Conservation (phyloP, 1,140 invertebrate genomes). For the Drosophila gunungcola region DNA sequence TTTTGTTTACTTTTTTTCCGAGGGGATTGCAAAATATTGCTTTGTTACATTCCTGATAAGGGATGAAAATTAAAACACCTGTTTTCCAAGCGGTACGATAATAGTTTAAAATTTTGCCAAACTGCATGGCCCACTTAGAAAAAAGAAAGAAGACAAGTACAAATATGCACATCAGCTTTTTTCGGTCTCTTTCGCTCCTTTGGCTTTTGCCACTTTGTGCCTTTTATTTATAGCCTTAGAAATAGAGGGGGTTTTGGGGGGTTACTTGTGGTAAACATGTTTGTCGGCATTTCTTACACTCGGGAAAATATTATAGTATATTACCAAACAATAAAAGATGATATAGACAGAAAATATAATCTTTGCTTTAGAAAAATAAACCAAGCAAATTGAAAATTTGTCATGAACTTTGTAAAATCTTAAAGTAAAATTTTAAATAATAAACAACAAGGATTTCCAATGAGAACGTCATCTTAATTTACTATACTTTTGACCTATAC, state of each 20-base stretch:
- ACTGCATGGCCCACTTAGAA: slow-evolving; percentile 7
- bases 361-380: no score
- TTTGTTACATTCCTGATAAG: slow-evolving; percentile 7
- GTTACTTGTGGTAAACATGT: slow-evolving; percentile 30
- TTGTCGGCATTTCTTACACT: slow-evolving; percentile 35
- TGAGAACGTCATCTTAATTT: neutral
- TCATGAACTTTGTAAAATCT: no score
- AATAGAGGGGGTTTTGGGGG: slow-evolving; percentile 4
- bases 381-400: no score
- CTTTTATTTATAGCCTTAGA: slow-evolving; percentile 33
- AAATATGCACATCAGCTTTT: slow-evolving; percentile 8
- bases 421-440: no score
- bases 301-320: neutral
- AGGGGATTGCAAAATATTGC: neutral
- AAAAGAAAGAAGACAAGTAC: neutral
- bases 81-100: neutral
- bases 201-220: slow-evolving; percentile 30
- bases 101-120: slow-evolving; percentile 3
- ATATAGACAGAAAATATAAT: no score
- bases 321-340: no score
- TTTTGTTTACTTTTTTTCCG: slow-evolving; percentile 5
- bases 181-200: slow-evolving; percentile 17
- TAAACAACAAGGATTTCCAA: no score
- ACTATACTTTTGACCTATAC: neutral
- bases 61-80: slow-evolving; percentile 17